A percentile compares a stretch with the other conserved stretches of the same genome.
These are phyloP conservation scores for Percopsis transmontana DNA, from an alignment of 2,113 vertebrate genomes.

Conservation along the genomic window DNA sequence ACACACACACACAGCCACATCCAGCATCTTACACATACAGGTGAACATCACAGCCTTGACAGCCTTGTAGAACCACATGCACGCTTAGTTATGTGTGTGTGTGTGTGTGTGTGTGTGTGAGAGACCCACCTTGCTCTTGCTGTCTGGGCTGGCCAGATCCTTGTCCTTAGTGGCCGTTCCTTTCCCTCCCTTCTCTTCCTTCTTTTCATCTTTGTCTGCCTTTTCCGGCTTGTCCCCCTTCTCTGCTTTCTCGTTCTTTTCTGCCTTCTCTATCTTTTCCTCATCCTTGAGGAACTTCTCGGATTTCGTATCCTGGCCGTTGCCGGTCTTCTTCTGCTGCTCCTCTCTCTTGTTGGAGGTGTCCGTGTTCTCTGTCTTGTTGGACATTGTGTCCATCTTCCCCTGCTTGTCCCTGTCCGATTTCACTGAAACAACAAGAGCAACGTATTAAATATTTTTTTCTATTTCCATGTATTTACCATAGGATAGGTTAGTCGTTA, in stretches of 20 bases:
- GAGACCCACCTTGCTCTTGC: conserved; percentile 87
- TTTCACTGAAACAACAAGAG: conserved; percentile 62
- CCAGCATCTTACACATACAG: not conserved
- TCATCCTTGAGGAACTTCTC: conserved; percentile 71
- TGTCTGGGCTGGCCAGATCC: conserved; percentile 83
- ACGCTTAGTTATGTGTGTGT: not conserved
- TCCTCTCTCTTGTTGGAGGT: conserved; percentile 56
- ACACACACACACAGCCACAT: not conserved
- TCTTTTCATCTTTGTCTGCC: conserved; percentile 70
- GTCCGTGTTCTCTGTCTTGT: conserved; percentile 57
- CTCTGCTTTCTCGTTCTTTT: conserved; percentile 64
- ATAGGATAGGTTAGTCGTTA: too few relatives aligned
- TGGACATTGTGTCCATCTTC: conserved; percentile 51
- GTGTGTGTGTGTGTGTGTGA: not conserved
- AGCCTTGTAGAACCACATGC: not conserved
- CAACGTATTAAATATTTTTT: too few relatives aligned
- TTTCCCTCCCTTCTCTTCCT: conserved; percentile 69
- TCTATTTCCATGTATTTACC: too few relatives aligned
- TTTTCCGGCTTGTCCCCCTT: conserved; percentile 67
- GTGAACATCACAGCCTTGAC: too few relatives aligned
- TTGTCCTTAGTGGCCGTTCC: conserved; percentile 77
- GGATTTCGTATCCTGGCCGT: conserved; percentile 50
- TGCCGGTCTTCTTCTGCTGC: conserved; percentile 67
- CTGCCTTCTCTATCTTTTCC: conserved; percentile 64
- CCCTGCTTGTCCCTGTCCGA: conserved; percentile 70